Conservation (phyloP, 2,113 vertebrate species). For the Sigmodon hispidus region DNA sequence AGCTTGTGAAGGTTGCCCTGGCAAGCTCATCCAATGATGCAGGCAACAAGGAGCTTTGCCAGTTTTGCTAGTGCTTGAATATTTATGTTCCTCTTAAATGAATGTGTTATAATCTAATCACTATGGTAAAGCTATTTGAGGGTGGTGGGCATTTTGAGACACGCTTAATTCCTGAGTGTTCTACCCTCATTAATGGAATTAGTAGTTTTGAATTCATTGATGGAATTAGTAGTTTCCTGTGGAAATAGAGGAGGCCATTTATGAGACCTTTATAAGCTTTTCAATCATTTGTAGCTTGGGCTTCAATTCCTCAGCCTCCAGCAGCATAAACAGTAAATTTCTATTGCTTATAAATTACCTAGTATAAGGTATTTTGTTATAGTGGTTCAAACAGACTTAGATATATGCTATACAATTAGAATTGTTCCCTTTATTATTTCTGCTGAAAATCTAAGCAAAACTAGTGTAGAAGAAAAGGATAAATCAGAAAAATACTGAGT, state of each 20-base stretch:
- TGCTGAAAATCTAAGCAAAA: constrained; percentile 31
- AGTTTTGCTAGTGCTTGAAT: background rate
- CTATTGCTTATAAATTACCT: constrained; percentile 16
- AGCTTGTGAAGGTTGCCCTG: constrained; percentile 48
- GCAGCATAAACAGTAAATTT: background rate
- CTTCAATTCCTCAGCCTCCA: background rate
- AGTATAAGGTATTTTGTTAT: background rate
- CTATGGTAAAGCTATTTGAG: background rate
- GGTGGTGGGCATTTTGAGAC: background rate
- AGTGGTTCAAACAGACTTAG: background rate
- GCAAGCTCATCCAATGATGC: too few relatives aligned
- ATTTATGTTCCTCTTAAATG: background rate
- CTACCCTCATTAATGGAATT: background rate
- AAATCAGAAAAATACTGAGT: constrained; percentile 32
- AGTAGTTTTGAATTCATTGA: background rate
- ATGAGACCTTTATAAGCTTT: background rate
- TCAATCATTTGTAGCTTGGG: background rate
- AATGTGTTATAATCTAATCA: background rate
- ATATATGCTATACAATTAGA: constrained; percentile 10
- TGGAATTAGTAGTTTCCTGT: background rate
- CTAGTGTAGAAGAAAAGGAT: constrained; percentile 38
- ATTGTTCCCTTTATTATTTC: constrained; percentile 44
- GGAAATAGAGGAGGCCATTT: background rate
- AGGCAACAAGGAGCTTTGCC: too few relatives aligned
- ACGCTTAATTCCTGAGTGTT: background rate